A percentile compares a stretch with the other conserved stretches of the same genome.
Conservation (phyloP, 2,113 vertebrate species). For the Stercorarius parasiticus region DNA sequence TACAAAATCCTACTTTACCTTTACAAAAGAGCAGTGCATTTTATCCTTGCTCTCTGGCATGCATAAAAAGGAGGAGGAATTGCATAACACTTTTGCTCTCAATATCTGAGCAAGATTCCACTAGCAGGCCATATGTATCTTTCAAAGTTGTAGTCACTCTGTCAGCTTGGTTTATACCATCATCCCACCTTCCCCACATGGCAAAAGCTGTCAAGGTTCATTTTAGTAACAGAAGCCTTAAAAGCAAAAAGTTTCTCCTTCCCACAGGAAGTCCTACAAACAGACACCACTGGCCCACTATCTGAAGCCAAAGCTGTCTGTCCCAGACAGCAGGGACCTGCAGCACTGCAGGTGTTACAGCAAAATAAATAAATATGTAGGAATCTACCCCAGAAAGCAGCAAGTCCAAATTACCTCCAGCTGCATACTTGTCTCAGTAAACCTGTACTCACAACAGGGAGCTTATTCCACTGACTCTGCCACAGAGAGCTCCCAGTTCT, state of each 20-base stretch:
- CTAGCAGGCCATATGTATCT: not conserved
- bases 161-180: not conserved
- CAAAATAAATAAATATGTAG: not conserved
- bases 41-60: not conserved
- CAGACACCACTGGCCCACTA: not conserved
- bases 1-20: not conserved
- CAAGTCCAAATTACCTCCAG: not conserved
- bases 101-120: not conserved
- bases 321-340: not conserved
- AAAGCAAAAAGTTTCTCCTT: not conserved
- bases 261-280: not conserved
- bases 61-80: not conserved
- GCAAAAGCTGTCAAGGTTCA: not conserved
- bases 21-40: not conserved
- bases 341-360: not conserved
- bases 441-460: not conserved
- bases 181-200: not conserved
- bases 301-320: not conserved
- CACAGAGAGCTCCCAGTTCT: not conserved
- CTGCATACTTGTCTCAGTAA: not conserved
- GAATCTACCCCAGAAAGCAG: not conserved
- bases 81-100: not conserved
- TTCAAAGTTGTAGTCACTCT: not conserved
- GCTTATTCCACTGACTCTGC: not conserved
- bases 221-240: not conserved